Evolutionary conservation across 2,888 invertebrate species (phyloP), one percentile per base, ranked within the genome.

Genomic region (Polymixis lichenea): DNA sequence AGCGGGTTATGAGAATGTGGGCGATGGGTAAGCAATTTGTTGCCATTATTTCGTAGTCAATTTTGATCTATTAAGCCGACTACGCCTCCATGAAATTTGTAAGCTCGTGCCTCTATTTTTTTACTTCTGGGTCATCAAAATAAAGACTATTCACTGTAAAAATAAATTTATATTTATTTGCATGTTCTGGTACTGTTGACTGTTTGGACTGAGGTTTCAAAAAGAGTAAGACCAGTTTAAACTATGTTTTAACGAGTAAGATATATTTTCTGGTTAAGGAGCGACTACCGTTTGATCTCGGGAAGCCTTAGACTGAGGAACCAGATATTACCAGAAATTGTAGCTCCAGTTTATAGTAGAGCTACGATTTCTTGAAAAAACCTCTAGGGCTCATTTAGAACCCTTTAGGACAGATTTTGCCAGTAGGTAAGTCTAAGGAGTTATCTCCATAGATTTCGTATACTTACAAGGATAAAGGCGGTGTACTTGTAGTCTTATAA

Each of bases 41-140:
- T 53, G 38, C 68, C 46, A 80, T 75, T 68, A 81, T 68, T 68
- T 58, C n/a, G 53, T 65, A 13, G 61, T 43, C 28, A 77, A 77
- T 77, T 80, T 82, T 60, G 68, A 85, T 77, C 69, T 77, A 82
- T 82, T 85, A 85, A 81, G 49, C 53, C 56, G 56, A 68, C 56
- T 61, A 77, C 56, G 62, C 60, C 73, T 72, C 68, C 71, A 25
- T 82, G 61, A 73, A 73, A 71, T 73, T 80, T 60, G 69, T 70
- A 56, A 19, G 60, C n/a, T 65, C 6, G 19, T 19, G 28, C 25
- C 19, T 38, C 43, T 1, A 15, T 32, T 65, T 69, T 72, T 58
- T 32, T 51, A 64, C 22, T 38, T 32, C 3, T 62, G 22, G 8
- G 32, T 38, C 13, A 56, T 72, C 2, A 25, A 38, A n/a, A 51